Percentiles rank a stretch among this genome's conserved stretches.
These are phyloP conservation scores for Thermophis baileyi DNA, from an alignment of 2,113 vertebrate genomes.

Conservation along the genomic window DNA sequence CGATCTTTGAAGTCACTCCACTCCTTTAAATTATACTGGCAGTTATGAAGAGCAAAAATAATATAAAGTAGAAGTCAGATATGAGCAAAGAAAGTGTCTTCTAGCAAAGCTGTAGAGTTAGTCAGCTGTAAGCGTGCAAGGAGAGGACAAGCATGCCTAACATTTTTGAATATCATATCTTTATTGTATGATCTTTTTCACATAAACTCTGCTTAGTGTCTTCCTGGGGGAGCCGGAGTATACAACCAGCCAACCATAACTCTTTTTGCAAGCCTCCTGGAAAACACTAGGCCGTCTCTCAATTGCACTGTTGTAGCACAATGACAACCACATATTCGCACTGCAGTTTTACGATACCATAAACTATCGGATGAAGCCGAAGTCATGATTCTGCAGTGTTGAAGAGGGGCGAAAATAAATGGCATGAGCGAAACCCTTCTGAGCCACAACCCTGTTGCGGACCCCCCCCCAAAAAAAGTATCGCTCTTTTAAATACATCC, in stretches of 20 bases:
- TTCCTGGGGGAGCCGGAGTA: conserved; percentile 53
- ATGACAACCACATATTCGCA: conserved; percentile 20
- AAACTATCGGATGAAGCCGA: conserved; percentile 51
- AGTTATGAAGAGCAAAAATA: conserved; percentile 36
- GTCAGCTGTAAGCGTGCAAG: conserved; percentile 58
- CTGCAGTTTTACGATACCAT: conserved; percentile 42
- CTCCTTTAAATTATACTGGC: conserved; percentile 50
- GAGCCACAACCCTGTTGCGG: background rate
- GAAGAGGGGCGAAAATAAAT: background rate
- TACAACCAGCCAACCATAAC: conserved; percentile 57
- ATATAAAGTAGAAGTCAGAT: conserved; percentile 42
- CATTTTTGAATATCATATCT: conserved; percentile 65
- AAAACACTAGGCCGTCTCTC: conserved; percentile 25
- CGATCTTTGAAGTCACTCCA: conserved; percentile 42
- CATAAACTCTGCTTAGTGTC: conserved; percentile 61
- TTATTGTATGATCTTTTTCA: conserved; percentile 67
- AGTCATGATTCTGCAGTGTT: background rate
- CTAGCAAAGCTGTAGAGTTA: conserved; percentile 41
- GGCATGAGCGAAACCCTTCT: too few species aligned
- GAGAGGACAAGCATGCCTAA: conserved; percentile 55
- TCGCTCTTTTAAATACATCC: too few species aligned
- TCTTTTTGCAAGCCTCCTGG: conserved; percentile 42
- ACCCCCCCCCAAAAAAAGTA: background rate
- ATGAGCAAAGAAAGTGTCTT: conserved; percentile 28
- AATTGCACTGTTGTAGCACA: conserved; percentile 33